phyloP scores from a whole-genome alignment of 1,140 invertebrate genomes.

The Araneus ventricosus region DNA sequence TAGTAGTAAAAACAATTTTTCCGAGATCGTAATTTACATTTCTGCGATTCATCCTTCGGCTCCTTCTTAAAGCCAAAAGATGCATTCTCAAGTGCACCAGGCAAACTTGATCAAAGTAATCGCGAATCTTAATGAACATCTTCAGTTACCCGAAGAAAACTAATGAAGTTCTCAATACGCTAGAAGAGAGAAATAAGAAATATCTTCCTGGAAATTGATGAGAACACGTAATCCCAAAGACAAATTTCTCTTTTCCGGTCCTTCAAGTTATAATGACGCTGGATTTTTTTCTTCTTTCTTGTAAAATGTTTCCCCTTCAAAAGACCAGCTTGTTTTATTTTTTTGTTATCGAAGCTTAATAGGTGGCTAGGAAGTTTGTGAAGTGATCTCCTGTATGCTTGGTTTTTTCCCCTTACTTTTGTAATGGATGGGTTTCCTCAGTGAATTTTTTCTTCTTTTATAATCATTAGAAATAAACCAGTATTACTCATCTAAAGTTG shows the following conservation, averaged over 20 bases:
- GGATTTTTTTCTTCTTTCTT: neutral
- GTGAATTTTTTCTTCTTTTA: neutral
- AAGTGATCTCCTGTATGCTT: neutral
- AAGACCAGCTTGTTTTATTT: neutral
- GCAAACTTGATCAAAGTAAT: constrained; percentile 33
- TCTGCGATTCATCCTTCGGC: neutral
- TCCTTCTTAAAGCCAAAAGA: neutral
- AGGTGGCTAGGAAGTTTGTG: neutral
- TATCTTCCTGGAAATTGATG: neutral
- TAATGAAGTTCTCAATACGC: constrained; percentile 39
- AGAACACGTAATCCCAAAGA: constrained; percentile 13
- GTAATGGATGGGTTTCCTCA: neutral
- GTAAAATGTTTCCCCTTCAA: neutral
- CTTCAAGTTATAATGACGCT: constrained; percentile 9
- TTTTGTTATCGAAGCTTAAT: constrained; percentile 4
- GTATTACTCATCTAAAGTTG: too few relatives aligned
- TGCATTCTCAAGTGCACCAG: neutral
- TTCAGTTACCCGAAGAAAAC: constrained; percentile 59
- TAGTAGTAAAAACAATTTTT: constrained; percentile 20
- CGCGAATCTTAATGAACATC: constrained; percentile 42
- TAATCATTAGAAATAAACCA: neutral
- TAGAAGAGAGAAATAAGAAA: neutral
- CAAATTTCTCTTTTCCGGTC: neutral
- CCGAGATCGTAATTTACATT: constrained; percentile 8
- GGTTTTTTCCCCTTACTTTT: neutral